Evolutionary conservation across 2,888 invertebrate species (phyloP), one percentile per base, ranked within the genome.

Genomic region (Tenodera sinensis): DNA sequence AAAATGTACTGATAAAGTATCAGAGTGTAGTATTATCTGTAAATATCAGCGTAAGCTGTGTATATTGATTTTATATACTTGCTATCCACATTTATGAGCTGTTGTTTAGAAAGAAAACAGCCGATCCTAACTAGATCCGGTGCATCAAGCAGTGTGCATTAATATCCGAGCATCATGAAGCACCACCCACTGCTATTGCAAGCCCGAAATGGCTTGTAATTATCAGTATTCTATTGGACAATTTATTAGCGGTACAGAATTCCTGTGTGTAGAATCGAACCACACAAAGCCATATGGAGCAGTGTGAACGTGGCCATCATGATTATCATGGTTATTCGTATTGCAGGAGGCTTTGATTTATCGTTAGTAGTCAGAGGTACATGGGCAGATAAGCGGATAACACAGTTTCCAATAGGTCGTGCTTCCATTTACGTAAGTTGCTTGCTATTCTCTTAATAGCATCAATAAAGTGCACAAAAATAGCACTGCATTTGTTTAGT

Each of bases 151-250:
- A 42, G 12, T 42, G 6, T 42, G 42, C 42, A 42, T 42, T 42
- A 42, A 42, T 42, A 42, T 42, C 54, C 0, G 20, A 71, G 20
- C 54, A 6, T 25, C 54, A 71, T 71, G 54, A 20, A 42, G 42
- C 42, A 6, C 54, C 54, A 71, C 20, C 54, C 20, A 25, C 54
- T 20, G 54, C 84, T 84, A 84, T 84, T 84, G 30, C 28, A 84
- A 34, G 84, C 20, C 12, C 20, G 84, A 28, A 84, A 84, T 84
- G 84, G 84, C 84, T 84, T 84, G 84, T 84, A 84, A 84, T 84
- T 84, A 84, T 84, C 84, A 84, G 30, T 84, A 84, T 84, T 84
- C 84, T 84, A 84, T 84, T 84, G 84, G 84, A 84, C 84, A 84
- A 84, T 84, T 84, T 84, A 84, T 84, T 84, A 84, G 34, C 84